A percentile compares a stretch with the other conserved stretches of the same genome.
phyloP scores from a whole-genome alignment of 1,140 invertebrate genomes.

The Caenorhabditis inopinata region DNA sequence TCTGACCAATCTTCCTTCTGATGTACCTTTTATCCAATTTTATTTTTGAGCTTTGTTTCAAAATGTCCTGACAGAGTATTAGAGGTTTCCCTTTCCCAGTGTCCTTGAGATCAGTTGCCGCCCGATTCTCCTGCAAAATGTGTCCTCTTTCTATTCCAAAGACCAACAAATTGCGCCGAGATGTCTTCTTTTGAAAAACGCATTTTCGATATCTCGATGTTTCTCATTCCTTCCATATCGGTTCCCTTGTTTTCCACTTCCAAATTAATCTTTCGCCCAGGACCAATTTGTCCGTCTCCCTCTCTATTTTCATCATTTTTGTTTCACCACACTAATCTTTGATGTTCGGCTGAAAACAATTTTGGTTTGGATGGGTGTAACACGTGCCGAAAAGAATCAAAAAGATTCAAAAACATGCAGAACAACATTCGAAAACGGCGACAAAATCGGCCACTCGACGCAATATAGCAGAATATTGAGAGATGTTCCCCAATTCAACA shows the following conservation, averaged over 20 bases:
- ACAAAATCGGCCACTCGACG: background rate
- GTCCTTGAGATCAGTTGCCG: background rate
- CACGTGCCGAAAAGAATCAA: conserved; percentile 10
- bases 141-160: background rate
- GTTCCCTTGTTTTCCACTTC: background rate
- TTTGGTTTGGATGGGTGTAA: conserved; percentile 4
- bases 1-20: no score
- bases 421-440: background rate
- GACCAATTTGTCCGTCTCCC: background rate
- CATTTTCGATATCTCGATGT: background rate
- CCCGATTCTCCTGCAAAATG: background rate
- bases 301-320: background rate
- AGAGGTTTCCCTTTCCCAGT: no score
- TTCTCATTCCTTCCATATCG: background rate
- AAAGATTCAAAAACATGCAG: background rate
- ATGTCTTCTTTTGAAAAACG: background rate
- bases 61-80: no score
- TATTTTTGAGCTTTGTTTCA: no score
- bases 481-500: background rate
- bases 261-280: background rate
- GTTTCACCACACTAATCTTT: conserved; percentile 3
- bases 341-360: background rate
- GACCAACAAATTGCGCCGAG: background rate
- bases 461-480: no score
- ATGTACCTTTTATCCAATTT: no score